These are phyloP conservation scores for Hetaerina titia DNA, from an alignment of 2,888 invertebrate genomes.

Conservation along the genomic window DNA sequence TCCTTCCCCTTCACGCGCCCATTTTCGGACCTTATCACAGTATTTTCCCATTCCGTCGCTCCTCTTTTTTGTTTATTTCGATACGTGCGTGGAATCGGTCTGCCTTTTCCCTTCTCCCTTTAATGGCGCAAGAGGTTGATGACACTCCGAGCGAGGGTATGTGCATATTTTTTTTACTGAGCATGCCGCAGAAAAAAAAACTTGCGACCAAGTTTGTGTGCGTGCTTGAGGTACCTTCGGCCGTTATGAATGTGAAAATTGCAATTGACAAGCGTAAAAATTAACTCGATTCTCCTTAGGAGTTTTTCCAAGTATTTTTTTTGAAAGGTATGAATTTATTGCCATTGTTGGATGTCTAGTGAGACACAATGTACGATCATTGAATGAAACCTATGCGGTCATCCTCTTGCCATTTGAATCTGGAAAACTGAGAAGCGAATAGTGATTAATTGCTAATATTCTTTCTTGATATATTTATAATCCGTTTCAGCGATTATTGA, in stretches of 20 bases:
- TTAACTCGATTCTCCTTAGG: not conserved
- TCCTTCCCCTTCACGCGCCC: not conserved
- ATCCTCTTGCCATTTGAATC: not conserved
- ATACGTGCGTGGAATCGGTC: slow-evolving; percentile 16
- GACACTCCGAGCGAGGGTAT: not conserved
- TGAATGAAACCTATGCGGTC: not conserved
- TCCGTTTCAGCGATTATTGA: too few relatives aligned
- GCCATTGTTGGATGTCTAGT: not conserved
- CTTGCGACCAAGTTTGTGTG: too few relatives aligned
- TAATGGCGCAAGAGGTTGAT: not conserved
- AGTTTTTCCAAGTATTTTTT: not conserved
- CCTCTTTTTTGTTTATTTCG: not conserved
- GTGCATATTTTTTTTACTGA: not conserved
- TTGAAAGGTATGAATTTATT: not conserved
- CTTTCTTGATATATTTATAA: too few relatives aligned
- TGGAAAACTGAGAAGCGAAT: too few relatives aligned
- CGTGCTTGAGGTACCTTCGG: not conserved
- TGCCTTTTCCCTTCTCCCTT: not conserved
- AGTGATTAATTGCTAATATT: too few relatives aligned
- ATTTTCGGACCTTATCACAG: slow-evolving; percentile 56
- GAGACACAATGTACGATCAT: not conserved
- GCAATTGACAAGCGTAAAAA: not conserved
- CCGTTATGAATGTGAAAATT: not conserved
- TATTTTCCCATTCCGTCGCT: slow-evolving; percentile 15
- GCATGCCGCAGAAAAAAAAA: not conserved